Evolutionary conservation across 2,888 invertebrate genomes (phyloP).

Genomic region (Callinectes sapidus): DNA sequence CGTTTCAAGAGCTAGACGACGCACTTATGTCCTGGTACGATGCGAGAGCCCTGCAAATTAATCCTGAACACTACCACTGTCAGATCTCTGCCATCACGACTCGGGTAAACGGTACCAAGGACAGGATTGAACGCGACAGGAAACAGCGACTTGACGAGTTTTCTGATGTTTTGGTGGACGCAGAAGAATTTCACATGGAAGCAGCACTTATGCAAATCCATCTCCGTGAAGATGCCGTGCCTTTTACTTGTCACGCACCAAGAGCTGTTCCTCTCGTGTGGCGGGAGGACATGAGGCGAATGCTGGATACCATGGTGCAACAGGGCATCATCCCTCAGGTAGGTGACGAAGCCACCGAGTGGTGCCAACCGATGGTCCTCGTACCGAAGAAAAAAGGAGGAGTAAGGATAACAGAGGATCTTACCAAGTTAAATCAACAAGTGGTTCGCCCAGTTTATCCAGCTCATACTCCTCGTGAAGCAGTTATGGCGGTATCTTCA

Average conservation of each 20-base stretch:
- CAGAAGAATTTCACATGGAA: no score
- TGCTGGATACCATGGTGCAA: neutral
- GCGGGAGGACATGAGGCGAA: neutral
- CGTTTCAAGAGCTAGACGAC: neutral
- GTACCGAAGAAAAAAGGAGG: neutral
- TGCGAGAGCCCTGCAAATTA: neutral
- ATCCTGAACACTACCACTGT: neutral
- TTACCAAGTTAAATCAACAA: constrained; percentile 13
- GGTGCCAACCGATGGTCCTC: constrained; percentile 32
- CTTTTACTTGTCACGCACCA: neutral
- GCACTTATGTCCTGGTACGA: neutral
- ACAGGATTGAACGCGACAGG: neutral
- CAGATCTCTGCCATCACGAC: neutral
- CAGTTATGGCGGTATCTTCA: neutral
- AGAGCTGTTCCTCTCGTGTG: neutral
- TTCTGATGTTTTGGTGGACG: no score
- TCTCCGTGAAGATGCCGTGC: neutral
- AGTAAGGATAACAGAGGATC: constrained; percentile 35
- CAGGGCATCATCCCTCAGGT: neutral
- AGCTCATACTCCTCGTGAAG: neutral
- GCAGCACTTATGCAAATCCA: neutral
- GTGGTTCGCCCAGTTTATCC: constrained; percentile 13
- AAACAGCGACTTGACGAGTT: no score
- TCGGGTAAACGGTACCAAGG: neutral
- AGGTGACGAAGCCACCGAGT: neutral